These are phyloP conservation scores for Artemia sp. DNA, from an alignment of 2,888 invertebrate species.

Conservation along the genomic window DNA sequence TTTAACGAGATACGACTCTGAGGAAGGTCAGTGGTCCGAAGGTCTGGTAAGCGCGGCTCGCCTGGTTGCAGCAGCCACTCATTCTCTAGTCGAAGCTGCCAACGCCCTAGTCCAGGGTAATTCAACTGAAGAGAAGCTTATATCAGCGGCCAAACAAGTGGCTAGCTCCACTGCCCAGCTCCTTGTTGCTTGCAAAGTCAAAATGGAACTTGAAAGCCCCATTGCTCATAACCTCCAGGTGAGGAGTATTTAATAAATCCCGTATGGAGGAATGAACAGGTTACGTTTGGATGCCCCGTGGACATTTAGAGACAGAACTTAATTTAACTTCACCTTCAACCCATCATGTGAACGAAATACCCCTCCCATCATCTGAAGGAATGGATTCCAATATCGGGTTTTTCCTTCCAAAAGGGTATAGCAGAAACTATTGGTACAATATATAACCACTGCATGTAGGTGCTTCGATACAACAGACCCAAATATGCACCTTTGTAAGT, in stretches of 20 bases:
- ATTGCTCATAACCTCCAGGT: slow-evolving; percentile 67
- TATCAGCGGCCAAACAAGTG: slow-evolving; percentile 88
- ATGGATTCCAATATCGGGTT: too few species aligned
- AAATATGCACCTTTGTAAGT: too few species aligned
- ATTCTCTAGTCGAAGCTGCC: slow-evolving; percentile 91
- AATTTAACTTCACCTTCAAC: too few species aligned
- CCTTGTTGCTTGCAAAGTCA: slow-evolving; percentile 94
- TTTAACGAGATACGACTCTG: slow-evolving; percentile 63
- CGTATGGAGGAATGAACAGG: too few species aligned
- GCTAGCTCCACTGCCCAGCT: slow-evolving; percentile 94
- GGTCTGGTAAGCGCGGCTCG: slow-evolving; percentile 87
- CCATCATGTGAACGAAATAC: too few species aligned
- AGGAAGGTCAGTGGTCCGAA: slow-evolving; percentile 96
- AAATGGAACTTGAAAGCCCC: slow-evolving; percentile 87
- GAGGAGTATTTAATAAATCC: slow-evolving; percentile 9
- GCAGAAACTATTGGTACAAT: too few species aligned
- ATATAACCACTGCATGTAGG: too few species aligned
- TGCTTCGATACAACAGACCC: too few species aligned
- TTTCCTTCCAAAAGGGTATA: too few species aligned
- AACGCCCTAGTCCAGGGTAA: slow-evolving; percentile 85
- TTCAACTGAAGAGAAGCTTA: slow-evolving; percentile 83
- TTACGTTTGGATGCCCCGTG: too few species aligned
- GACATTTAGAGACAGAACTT: too few species aligned
- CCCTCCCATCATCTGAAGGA: too few species aligned
- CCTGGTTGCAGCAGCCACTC: slow-evolving; percentile 90